These are phyloP conservation scores for Calypte anna DNA, from an alignment of 2,113 vertebrate species.

Conservation along the genomic window DNA sequence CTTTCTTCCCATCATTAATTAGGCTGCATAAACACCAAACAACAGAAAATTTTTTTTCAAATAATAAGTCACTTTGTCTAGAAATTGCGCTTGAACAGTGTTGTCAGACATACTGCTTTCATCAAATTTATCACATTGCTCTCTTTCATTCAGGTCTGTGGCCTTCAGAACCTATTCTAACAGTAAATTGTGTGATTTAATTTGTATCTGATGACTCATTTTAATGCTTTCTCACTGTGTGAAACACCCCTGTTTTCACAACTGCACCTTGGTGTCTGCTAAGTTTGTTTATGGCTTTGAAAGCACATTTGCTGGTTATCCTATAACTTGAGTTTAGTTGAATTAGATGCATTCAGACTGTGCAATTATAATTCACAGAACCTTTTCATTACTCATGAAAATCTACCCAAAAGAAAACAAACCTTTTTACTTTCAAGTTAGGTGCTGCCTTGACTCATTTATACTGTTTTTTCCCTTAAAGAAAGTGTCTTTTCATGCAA, in stretches of 20 bases:
- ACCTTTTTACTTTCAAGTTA: background rate
- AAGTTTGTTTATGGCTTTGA: background rate
- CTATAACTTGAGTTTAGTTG: background rate
- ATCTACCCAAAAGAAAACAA: background rate
- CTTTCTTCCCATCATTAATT: background rate
- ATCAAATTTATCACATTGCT: background rate
- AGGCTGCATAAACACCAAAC: background rate
- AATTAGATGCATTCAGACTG: background rate
- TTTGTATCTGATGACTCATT: background rate
- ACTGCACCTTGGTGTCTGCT: background rate
- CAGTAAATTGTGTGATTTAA: background rate
- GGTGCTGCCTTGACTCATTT: background rate
- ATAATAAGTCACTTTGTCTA: background rate
- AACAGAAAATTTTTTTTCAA: background rate
- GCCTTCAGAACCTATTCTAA: background rate
- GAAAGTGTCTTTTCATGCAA: background rate
- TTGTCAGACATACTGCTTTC: background rate
- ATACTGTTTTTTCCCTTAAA: background rate
- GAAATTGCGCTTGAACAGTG: background rate
- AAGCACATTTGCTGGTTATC: constrained; percentile 11
- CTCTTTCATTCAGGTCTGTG: background rate
- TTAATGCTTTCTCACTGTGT: background rate
- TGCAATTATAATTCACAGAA: background rate
- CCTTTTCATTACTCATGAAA: background rate
- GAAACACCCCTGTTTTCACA: background rate